Evolutionary conservation across 1,140 invertebrate species (phyloP), one percentile per base, ranked within the genome.

Genomic region (Thalassaphorura encarpata): DNA sequence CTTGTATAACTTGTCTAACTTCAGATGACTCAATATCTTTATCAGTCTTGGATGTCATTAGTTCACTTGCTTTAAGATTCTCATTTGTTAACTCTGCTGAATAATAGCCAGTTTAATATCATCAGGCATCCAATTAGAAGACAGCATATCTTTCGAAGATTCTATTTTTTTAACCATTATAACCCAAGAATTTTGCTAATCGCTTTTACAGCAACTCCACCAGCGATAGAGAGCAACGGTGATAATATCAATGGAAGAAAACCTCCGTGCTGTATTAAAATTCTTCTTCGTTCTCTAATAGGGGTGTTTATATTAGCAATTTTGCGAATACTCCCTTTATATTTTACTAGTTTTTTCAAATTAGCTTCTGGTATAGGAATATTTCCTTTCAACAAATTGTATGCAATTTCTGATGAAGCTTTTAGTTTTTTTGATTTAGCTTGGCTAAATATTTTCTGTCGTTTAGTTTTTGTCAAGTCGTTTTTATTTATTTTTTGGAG

Each of bases 321-420:
- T 18, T 46, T n/a, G 3, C 50, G 18, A 28, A 52, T 29, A 27
- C 28, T 26, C 2, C 39, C 16, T 23, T 28, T 15, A 45, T 27
- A 21, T 3, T 31, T 27, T 40, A 36, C 27, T 29, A 58, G 29
- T 3, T 52, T 52, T 27, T 6, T 26, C 29, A 46, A 36, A 27
- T 52, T 28, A 8, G 5, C 1, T 31, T 23, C 15, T n/a, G 8
- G 6, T 1, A 57, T 8, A n/a, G 48, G 48, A 8, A 58, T 2
- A 23, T 58, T 58, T n/a, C 56, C 56, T 11, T 52, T 51, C 4
- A 58, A 39, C 1, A 43, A 52, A 47, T 58, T 58, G 15, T 52
- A 26, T 15, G 56, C 56, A 4, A 52, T 28, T 40, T 58, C 56
- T 21, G 21, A 46, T 19, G 52, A 13, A 18, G 49, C 42, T 19